Base-by-base conservation (phyloP, 1,140 invertebrate species). In the Hyposmocoma kahamanoa region DNA sequence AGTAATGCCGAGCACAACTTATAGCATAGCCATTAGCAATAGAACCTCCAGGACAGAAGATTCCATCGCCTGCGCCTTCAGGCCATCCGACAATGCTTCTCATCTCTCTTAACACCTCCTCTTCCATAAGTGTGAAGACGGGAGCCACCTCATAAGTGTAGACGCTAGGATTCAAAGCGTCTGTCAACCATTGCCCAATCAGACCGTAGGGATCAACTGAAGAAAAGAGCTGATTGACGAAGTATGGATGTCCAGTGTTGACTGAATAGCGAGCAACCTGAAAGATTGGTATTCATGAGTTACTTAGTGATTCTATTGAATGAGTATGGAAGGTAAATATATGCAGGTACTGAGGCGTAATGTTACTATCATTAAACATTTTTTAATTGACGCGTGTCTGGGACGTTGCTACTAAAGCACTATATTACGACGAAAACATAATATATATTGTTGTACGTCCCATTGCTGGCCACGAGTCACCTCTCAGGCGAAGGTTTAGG, bases 21-120 rank as follows among this genome's bases (percentile, higher is more conserved):
- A 99, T 96, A 10, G 95, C 97, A 75, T 99, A 99, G 50, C 97
- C 93, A 75, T 99, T 99, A 1, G 97, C 94, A 58, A 98, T 94
- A 0, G 96, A 97, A 0, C 97, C 97, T 22, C 97, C 97, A 8
- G 97, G 97, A 68, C 94, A 95, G 82, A 99, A 98, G 38, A 98
- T 96, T 0, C 96, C 97, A 82, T 96, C 95, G 1, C 90, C 90
- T 10, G 93, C 92, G 0, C 92, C 94, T 9, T 90, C 83, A 3
- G 89, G 81, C 89, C 94, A 98, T 0, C 97, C 97, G 24, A 99
- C 90, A 15, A 96, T 91, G 13, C 86, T 85, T 28, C 95, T 89
- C 96, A 99, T 98, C 65, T 95, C 92, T 1, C 78, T 67, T 22
- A 97, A 78, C 0, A 96, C 91, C 9, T 90, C 88, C 55, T 95